Base-by-base conservation (phyloP, 2,113 vertebrate genomes). In the Urocynchramus pylzowi region DNA sequence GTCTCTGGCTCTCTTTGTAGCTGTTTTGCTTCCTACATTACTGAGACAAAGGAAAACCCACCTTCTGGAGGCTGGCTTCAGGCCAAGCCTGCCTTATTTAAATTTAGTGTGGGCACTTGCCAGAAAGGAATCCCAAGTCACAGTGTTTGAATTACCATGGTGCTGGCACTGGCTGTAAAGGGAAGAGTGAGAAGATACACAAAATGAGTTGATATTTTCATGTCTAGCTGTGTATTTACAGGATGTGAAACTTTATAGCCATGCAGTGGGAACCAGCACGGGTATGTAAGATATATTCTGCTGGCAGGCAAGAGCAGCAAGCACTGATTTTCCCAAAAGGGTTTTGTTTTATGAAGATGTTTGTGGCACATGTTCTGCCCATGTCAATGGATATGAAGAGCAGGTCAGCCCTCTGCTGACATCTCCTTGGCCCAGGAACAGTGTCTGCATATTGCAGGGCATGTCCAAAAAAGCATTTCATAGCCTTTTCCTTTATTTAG, bases 291-390 rank as follows among this genome's bases (percentile, higher is more conserved):
- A 4, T 39, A 11, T 16, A 42, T 23, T 44, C 56, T 73, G 27
- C 79, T 80, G 89, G 88, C 39, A 90, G 33, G 39, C 27, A 23
- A 52, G 44, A 76, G 33, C 53, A 88, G 10, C 1, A 1, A 61
- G 20, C n/a, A 42, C 71, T 37, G 42, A 11, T 47, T 78, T 75
- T 76, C 57, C 50, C 16, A 1, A 45, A 70, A 64, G 22, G 15
- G 1, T 57, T 73, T 68, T 21, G 7, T 26, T 76, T 67, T 24
- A 30, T 69, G 39, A 69, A 35, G 16, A 16, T 56, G 27, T 4
- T 41, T 53, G 60, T 84, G 74, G 73, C n/a, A 28, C 0, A 0
- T n/a, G 24, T 61, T 68, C 31, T 77, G 30, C 28, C 27, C 4
- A 0, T 37, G 24, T 28, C 39, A 64, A 3, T 24, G 30, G 44